phyloP scores from a whole-genome alignment of 1,140 invertebrate genomes.

The Philotrypesis tridentata region DNA sequence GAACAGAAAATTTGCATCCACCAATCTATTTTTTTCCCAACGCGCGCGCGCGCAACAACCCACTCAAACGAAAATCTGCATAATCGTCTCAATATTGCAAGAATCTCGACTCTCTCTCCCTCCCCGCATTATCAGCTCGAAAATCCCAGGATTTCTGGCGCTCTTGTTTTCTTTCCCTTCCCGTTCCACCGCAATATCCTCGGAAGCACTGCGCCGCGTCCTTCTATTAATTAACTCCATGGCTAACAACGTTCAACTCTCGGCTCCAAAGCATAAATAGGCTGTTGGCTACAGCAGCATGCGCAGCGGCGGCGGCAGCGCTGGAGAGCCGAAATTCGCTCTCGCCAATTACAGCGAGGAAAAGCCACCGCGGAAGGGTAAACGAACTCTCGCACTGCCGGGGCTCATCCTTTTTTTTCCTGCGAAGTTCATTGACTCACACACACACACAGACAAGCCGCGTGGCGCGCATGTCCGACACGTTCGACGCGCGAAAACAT shows the following conservation, averaged over 20 bases:
- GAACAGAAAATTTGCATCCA: too few relatives aligned
- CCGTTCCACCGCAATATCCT: not conserved
- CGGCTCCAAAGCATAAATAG: conserved; percentile 10
- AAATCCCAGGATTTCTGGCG: not conserved
- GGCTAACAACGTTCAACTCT: conserved; percentile 16
- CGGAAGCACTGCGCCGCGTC: not conserved
- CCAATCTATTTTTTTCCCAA: too few relatives aligned
- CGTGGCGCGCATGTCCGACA: not conserved
- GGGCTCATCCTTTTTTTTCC: not conserved
- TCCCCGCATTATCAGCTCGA: not conserved
- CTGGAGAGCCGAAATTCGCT: not conserved
- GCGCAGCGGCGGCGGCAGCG: not conserved
- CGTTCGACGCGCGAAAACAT: not conserved
- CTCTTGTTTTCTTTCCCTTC: not conserved
- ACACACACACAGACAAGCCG: not conserved
- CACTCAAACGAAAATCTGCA: not conserved
- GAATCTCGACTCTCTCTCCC: not conserved
- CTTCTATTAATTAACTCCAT: conserved; percentile 28
- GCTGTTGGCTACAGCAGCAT: not conserved
- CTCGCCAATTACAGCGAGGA: conserved; percentile 20
- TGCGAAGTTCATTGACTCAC: not conserved
- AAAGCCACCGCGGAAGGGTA: conserved; percentile 9
- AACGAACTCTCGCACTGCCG: conserved; percentile 10
- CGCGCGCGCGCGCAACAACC: too few relatives aligned
- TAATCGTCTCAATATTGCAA: not conserved